phyloP scores from a whole-genome alignment of 2,113 vertebrate genomes.

The Mandrillus leucophaeus region DNA sequence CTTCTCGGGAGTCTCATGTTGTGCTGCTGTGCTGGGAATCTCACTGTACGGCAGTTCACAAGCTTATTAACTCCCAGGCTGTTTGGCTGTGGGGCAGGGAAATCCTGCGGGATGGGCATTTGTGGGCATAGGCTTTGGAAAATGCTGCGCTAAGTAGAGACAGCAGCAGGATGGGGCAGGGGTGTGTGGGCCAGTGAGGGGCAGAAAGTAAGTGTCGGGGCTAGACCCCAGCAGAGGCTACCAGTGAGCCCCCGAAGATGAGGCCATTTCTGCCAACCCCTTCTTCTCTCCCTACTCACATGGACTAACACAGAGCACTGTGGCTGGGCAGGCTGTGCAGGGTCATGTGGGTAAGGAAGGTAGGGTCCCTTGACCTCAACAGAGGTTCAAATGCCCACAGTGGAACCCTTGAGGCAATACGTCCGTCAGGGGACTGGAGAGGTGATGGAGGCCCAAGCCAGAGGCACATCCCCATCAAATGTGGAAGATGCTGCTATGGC shows the following conservation, averaged over 20 bases:
- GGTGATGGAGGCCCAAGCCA: neutral
- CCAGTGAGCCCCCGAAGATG: neutral
- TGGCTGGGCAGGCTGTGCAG: too few species aligned
- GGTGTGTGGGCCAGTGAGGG: neutral
- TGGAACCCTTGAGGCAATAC: neutral
- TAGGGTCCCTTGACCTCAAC: neutral
- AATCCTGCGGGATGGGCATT: neutral
- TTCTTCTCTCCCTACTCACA: neutral
- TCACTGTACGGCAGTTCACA: fast-evolving
- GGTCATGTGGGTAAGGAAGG: neutral
- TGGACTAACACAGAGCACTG: neutral
- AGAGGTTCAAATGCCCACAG: neutral
- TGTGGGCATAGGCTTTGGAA: neutral
- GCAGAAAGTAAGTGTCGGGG: neutral
- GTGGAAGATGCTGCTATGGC: neutral
- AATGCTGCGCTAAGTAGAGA: neutral
- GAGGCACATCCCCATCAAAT: neutral
- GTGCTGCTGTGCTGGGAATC: fast-evolving
- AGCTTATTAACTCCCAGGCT: neutral
- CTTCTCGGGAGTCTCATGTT: fast-evolving
- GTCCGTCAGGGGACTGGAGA: neutral
- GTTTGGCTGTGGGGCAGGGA: neutral
- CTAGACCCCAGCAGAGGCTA: fast-evolving
- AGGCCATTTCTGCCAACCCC: neutral
- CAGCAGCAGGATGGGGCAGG: neutral